Conservation (phyloP, 2,113 vertebrate species). For the Cyanoliseus patagonus region DNA sequence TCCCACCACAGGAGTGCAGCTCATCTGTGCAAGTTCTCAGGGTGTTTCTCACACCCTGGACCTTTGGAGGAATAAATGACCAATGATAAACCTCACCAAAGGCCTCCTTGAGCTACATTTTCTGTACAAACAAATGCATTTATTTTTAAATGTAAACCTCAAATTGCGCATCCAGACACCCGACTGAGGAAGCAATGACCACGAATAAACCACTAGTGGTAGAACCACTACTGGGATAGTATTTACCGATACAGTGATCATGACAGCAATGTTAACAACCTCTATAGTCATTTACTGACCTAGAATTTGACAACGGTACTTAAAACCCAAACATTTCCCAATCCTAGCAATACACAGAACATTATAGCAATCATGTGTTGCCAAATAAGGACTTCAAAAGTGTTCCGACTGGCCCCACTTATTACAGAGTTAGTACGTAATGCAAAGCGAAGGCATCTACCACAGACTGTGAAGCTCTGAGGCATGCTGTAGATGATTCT, state of each 20-base stretch:
- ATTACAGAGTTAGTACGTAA: rapidly evolving
- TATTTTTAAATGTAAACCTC: background rate
- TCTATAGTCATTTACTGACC: background rate
- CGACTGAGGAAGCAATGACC: background rate
- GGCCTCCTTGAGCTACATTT: background rate
- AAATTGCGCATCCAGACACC: background rate
- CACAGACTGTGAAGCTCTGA: background rate
- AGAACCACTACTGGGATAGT: background rate
- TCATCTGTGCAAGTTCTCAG: background rate
- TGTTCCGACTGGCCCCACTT: background rate
- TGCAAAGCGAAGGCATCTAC: background rate
- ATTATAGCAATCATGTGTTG: rapidly evolving
- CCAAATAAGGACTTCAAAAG: background rate
- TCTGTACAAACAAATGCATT: background rate
- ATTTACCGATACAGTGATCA: background rate
- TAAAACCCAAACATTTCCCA: background rate
- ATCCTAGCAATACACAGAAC: background rate
- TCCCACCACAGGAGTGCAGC: background rate
- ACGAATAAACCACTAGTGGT: background rate
- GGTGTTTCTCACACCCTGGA: background rate
- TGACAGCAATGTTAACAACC: background rate
- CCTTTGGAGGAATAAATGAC: background rate
- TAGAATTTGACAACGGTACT: background rate
- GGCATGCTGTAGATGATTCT: background rate
- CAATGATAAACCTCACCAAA: background rate